Percentiles rank a stretch among this genome's conserved stretches.
Conservation (phyloP, 2,888 invertebrate species). For the Leptinotarsa haldemani region DNA sequence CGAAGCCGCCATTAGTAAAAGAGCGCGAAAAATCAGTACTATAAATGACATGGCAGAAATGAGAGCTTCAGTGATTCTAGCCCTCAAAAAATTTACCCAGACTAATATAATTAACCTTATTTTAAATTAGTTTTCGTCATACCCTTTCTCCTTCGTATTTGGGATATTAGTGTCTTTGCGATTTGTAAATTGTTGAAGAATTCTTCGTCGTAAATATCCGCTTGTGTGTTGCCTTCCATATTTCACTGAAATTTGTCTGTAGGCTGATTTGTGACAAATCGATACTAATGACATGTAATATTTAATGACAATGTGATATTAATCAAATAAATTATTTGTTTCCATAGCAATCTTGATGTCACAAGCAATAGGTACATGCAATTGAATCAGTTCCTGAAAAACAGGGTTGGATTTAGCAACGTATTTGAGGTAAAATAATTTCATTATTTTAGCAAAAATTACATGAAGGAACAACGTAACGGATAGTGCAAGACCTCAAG, state of each 20-base stretch:
- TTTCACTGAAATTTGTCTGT: slow-evolving; percentile 37
- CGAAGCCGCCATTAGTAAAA: too few relatives aligned
- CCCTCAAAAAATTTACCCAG: too few relatives aligned
- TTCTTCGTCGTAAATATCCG: slow-evolving; percentile 67
- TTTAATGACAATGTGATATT: slow-evolving; percentile 30
- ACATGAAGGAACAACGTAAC: too few relatives aligned
- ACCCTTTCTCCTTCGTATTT: slow-evolving; percentile 63
- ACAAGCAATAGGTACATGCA: background rate
- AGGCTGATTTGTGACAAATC: slow-evolving; percentile 37
- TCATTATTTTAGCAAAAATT: too few relatives aligned
- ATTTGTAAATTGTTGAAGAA: slow-evolving; percentile 67
- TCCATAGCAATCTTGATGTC: slow-evolving; percentile 1
- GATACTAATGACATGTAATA: slow-evolving; percentile 34
- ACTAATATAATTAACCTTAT: too few relatives aligned
- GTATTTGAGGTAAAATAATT: background rate
- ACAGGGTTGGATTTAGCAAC: slow-evolving; percentile 14
- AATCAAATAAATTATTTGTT: slow-evolving; percentile 32
- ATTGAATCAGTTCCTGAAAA: slow-evolving; percentile 18
- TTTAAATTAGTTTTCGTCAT: slow-evolving; percentile 29
- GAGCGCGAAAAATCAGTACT: too few relatives aligned
- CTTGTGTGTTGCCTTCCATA: slow-evolving; percentile 38
- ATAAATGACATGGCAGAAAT: too few relatives aligned
- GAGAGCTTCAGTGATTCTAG: too few relatives aligned
- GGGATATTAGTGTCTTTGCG: slow-evolving; percentile 64
- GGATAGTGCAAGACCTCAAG: too few relatives aligned